Evolutionary conservation across 2,797 vertebrate species (phyloP).

Genomic region (Ataeniobius toweri): DNA sequence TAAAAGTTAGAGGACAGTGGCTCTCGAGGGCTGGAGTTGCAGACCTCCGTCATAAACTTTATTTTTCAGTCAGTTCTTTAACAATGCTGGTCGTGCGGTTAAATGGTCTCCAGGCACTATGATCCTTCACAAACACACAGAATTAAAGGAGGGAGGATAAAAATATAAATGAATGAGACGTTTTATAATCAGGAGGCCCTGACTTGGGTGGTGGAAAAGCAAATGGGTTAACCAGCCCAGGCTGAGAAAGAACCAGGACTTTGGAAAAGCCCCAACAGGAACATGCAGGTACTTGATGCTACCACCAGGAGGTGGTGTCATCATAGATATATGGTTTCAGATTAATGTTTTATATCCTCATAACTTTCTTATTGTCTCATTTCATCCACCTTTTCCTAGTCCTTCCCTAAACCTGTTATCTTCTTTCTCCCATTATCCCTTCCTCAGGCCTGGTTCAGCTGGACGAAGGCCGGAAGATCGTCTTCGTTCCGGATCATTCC

Average conservation of each 20-base stretch:
- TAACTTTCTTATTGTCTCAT: neutral
- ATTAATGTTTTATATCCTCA: neutral
- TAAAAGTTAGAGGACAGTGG: too few species aligned
- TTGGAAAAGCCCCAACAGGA: too few species aligned
- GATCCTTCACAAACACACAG: neutral
- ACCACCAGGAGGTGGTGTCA: constrained; percentile 65
- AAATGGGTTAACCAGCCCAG: too few species aligned
- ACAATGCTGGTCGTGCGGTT: too few species aligned
- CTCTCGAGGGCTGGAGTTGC: too few species aligned
- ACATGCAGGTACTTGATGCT: neutral
- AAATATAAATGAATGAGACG: neutral
- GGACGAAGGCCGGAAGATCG: constrained; percentile 91
- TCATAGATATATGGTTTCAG: constrained; percentile 9
- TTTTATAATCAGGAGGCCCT: neutral
- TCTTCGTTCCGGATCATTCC: constrained; percentile 88
- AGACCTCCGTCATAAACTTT: too few species aligned
- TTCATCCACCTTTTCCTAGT: neutral
- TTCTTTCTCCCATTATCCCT: neutral
- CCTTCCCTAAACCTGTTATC: neutral
- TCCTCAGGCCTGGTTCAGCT: constrained; percentile 84
- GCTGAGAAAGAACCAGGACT: too few species aligned
- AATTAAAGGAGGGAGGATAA: neutral
- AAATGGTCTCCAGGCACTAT: neutral
- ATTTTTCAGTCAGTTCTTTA: too few species aligned
- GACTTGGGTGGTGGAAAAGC: neutral